These are phyloP conservation scores for Sylvilagus bachmani DNA, from an alignment of 2,113 vertebrate genomes.

Conservation along the genomic window DNA sequence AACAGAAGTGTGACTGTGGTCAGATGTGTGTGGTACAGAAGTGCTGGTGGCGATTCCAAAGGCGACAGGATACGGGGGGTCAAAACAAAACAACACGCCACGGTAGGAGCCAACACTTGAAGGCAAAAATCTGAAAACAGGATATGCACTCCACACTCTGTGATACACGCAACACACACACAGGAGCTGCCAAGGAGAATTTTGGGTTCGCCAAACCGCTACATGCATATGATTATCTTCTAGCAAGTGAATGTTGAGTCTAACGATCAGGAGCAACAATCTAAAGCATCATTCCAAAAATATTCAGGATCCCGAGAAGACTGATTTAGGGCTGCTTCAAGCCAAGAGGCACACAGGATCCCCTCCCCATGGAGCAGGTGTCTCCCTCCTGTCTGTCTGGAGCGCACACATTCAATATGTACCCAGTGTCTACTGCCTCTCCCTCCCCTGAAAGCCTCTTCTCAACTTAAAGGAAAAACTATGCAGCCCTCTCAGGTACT, in stretches of 20 bases:
- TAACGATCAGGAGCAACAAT: too few species aligned
- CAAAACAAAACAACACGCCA: conserved; percentile 6
- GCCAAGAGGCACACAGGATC: neutral
- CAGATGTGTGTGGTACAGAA: neutral
- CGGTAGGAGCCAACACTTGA: neutral
- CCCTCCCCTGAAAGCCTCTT: neutral
- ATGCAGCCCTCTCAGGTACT: neutral
- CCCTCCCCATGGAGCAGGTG: neutral
- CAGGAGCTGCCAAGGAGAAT: neutral
- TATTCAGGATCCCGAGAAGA: neutral
- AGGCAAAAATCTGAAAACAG: neutral
- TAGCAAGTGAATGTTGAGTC: neutral
- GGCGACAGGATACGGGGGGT: neutral
- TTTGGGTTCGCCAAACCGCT: neutral
- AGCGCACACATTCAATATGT: neutral
- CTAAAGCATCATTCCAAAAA: neutral
- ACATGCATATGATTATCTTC: neutral
- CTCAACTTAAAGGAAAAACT: conserved; percentile 51
- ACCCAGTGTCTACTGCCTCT: neutral
- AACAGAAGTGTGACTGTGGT: neutral
- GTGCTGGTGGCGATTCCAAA: neutral
- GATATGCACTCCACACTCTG: neutral
- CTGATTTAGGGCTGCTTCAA: neutral
- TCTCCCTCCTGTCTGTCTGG: neutral
- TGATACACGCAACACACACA: neutral